Evolutionary conservation across 2,888 invertebrate genomes (phyloP).

Genomic region (Napeogenes inachia): DNA sequence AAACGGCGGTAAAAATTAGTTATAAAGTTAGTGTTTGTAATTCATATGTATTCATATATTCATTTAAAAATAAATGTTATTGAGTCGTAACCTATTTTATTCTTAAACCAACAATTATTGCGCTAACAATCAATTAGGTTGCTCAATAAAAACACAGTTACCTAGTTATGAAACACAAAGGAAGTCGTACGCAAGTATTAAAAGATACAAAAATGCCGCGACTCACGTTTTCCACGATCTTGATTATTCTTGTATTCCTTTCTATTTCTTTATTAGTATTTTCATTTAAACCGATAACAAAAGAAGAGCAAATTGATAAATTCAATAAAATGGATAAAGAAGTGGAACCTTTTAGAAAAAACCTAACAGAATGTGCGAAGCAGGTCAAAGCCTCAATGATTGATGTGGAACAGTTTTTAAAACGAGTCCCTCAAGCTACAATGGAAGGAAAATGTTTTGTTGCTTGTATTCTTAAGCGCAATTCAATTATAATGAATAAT

Average conservation of each 20-base stretch:
- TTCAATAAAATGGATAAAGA: conserved; percentile 52
- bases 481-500: conserved; percentile 57
- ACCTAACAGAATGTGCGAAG: conserved; percentile 61
- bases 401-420: conserved; percentile 62
- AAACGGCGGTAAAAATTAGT: too few relatives aligned
- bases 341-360: conserved; percentile 65
- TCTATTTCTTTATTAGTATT: conserved; percentile 35
- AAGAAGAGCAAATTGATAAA: conserved; percentile 57
- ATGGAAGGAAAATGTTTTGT: conserved; percentile 68
- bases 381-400: conserved; percentile 60
- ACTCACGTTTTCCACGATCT: conserved; percentile 13
- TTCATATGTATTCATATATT: too few relatives aligned
- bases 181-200: background rate
- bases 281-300: conserved; percentile 55
- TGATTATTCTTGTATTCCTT: conserved; percentile 22
- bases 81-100: background rate
- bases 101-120: background rate
- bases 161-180: conserved; percentile 5
- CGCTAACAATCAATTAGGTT: conserved; percentile 51
- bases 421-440: conserved; percentile 57
- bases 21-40: too few relatives aligned
- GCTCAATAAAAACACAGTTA: background rate
- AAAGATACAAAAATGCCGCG: conserved; percentile 13
- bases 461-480: conserved; percentile 64
- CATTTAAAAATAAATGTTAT: conserved; percentile 1